Conservation (phyloP, 2,797 vertebrate genomes). For the Bovichtus diacanthus region DNA sequence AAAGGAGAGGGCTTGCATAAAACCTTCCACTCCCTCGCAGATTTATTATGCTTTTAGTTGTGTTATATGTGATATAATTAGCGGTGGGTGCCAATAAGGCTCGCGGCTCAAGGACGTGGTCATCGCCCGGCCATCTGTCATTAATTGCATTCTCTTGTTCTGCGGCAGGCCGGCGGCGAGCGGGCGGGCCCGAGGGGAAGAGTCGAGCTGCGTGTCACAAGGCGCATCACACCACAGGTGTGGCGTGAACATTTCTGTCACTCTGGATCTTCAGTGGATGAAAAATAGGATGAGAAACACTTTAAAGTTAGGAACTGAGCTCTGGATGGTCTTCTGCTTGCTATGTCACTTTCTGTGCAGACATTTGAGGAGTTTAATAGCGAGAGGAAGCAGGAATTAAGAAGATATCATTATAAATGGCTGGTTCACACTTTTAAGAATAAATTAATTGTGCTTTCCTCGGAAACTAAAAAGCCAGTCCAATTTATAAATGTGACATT, state of each 20-base stretch:
- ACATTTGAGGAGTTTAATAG: not conserved
- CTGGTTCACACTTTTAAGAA: constrained; percentile 25
- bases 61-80: constrained; percentile 98
- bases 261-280: constrained; percentile 39
- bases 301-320: constrained; percentile 25
- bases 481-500: constrained; percentile 26
- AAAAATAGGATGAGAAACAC: constrained; percentile 66
- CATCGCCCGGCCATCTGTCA: constrained; percentile 92
- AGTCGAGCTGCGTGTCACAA: constrained; percentile 71
- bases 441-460: constrained; percentile 5
- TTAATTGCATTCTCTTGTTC: constrained; percentile 93
- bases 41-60: constrained; percentile 99
- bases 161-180: constrained; percentile 73
- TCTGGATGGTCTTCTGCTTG: constrained; percentile 9
- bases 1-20: constrained; percentile 92
- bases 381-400: not conserved
- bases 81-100: constrained; percentile 93
- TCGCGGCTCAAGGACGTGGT: constrained; percentile 93
- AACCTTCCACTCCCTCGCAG: constrained; percentile 89
- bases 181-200: constrained; percentile 80
- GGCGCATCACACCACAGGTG: constrained; percentile 82
- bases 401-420: constrained; percentile 9
- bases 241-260: constrained; percentile 63
- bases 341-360: not conserved
- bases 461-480: constrained; percentile 28